These are phyloP conservation scores for Gandaritis pyraliata DNA, from an alignment of 2,888 invertebrate genomes.

Conservation along the genomic window DNA sequence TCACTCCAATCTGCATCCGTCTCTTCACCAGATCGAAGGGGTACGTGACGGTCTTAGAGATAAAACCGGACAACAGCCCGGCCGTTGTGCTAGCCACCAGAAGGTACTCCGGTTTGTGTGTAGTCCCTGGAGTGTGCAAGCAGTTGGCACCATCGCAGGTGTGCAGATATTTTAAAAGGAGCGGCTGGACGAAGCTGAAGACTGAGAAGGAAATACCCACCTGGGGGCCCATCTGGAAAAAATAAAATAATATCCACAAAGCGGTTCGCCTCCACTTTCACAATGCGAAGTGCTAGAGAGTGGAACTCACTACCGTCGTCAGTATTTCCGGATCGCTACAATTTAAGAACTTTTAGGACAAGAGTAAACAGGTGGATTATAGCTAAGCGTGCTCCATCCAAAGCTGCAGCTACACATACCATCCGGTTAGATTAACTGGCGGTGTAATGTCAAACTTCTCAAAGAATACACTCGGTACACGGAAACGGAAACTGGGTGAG, in stretches of 20 bases:
- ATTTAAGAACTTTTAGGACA: too few species aligned
- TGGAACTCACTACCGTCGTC: too few species aligned
- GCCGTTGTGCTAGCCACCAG: slow-evolving; percentile 77
- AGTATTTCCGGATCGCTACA: too few species aligned
- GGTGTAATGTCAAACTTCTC: too few species aligned
- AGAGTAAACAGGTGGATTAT: too few species aligned
- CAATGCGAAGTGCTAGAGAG: too few species aligned
- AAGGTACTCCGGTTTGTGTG: slow-evolving; percentile 52
- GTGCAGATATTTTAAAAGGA: slow-evolving; percentile 48
- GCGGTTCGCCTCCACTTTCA: too few species aligned
- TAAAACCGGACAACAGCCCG: slow-evolving; percentile 89
- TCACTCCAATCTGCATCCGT: slow-evolving; percentile 91
- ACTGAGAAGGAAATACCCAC: slow-evolving; percentile 69
- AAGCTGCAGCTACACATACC: too few species aligned
- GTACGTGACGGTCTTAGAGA: slow-evolving; percentile 92
- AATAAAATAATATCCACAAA: background rate
- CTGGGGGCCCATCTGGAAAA: slow-evolving; percentile 70
- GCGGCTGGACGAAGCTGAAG: slow-evolving; percentile 62
- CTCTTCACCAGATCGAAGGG: slow-evolving; percentile 95
- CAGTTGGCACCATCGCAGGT: slow-evolving; percentile 38
- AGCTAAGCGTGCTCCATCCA: too few species aligned
- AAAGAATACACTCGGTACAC: too few species aligned
- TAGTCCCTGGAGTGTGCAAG: slow-evolving; percentile 34
- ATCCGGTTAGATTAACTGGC: too few species aligned
- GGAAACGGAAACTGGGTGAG: too few species aligned